Base-by-base conservation (phyloP, 1,140 invertebrate genomes). In the Drosophila paulistorum region DNA sequence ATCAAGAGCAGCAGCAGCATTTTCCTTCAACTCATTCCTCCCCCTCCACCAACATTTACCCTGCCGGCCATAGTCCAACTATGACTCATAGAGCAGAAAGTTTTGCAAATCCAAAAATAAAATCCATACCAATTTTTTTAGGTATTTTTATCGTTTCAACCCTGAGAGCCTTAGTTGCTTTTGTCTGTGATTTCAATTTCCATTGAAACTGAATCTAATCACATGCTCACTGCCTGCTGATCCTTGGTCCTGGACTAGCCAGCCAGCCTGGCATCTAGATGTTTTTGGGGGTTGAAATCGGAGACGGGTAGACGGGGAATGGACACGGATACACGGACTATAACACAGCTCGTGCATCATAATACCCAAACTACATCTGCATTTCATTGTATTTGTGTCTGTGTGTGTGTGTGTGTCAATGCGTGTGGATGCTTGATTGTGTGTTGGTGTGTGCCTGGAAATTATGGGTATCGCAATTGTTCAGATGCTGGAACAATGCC, bases 131-230 rank as follows among this genome's bases (percentile, higher is more conserved):
- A 77, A 2, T 37, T 37, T 37, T 37, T 72, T 76, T 77, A 63
- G 69, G 61, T 37, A 65, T 79, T 79, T 79, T 79, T 79, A 79
- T 79, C 76, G 77, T 42, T 71, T 71, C 75, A 41, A 67, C 71
- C 68, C 74, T 37, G 35, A 39, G 14, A 14, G 23, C 17, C n/a
- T 14, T 58, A 30, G 58, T 61, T 63, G 64, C 37, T 17, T 89
- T 84, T 89, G 84, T 89, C 74, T 89, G 81, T 84, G 84, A 90
- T 89, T 89, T 90, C 85, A 90, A 89, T 90, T 89, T 89, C 71
- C 80, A 89, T 84, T 89, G 84, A 89, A 89, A 89, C 84, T 89
- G 84, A 89, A 89, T 89, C 84, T 89, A 89, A 89, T 89, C 85
- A 89, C 84, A 80, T 87, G 85, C 70, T 82, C 74, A 65, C 59